phyloP scores from a whole-genome alignment of 2,888 invertebrate genomes.

The Andrena fulva region DNA sequence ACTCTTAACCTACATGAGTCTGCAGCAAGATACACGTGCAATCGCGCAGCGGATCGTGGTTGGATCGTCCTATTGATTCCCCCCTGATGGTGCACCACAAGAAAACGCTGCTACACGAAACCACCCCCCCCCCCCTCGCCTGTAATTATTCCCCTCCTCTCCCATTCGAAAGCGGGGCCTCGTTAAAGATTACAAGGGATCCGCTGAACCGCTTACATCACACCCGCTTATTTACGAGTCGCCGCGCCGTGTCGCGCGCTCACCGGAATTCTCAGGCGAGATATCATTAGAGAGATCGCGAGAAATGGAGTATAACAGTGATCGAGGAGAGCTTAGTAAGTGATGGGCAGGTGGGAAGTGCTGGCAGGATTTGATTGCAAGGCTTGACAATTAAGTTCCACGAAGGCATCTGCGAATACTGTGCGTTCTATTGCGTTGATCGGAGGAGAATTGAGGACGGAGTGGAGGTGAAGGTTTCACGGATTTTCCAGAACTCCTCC shows the following conservation, averaged over 20 bases:
- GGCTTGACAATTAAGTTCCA: no score
- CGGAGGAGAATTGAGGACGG: conserved; percentile 9
- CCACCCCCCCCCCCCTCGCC: neutral
- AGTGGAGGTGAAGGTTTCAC: conserved; percentile 21
- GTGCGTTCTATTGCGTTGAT: neutral
- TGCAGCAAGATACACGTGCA: conserved; percentile 26
- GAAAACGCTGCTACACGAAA: neutral
- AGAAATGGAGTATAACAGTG: conserved; percentile 1
- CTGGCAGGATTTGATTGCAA: neutral
- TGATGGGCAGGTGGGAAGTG: neutral
- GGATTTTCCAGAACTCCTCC: neutral
- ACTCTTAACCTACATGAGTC: conserved; percentile 68
- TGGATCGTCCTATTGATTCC: conserved; percentile 30
- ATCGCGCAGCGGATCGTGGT: conserved; percentile 10
- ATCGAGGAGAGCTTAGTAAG: neutral
- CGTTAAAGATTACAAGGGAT: conserved; percentile 25
- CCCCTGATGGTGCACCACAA: neutral
- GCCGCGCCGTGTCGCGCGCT: conserved; percentile 3
- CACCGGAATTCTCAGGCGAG: conserved; percentile 15
- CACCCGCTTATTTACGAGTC: conserved; percentile 12
- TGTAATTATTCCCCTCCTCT: conserved; percentile 10
- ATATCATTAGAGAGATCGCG: conserved; percentile 3
- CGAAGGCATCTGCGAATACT: no score
- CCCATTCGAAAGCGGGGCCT: neutral
- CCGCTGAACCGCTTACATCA: neutral